Base-by-base conservation (phyloP, 1,140 invertebrate genomes). In the Cotesia typhae region DNA sequence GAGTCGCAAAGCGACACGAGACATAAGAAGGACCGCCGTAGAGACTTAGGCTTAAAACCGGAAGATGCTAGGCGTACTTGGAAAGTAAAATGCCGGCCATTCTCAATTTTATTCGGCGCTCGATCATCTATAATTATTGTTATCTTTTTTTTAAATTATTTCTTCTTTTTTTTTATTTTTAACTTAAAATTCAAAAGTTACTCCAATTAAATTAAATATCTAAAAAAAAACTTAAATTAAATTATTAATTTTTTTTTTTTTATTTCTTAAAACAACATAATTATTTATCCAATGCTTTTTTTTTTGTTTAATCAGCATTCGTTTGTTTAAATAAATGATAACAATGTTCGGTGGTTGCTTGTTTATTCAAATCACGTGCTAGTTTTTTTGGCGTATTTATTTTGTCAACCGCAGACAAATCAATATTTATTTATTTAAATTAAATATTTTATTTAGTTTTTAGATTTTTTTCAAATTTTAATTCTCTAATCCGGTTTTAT, bases 11-110 rank as follows among this genome's bases (percentile, higher is more conserved):
- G n/a, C 17, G 53, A 55, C 17, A 12, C 4, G n/a, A 12, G 53
- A 14, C 10, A 12, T 55, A 55, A 14, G 17, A 59, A 17, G 20
- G 41, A 65, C 17, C 3, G 41, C 61, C 66, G 7, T 20, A 55
- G 41, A 69, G 57, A 17, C 14, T 28, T 28, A 20, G 67, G 59
- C 59, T 60, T 66, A 60, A 7, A 41, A 66, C 65, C 63, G 63
- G 38, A 70, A 70, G 70, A 57, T 67, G 51, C 47, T 67, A 59
- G 38, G 71, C 65, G 65, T 72, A 20, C 38, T 61, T 9, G 20
- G 65, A 67, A 72, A 67, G 52, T 72, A 67, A 63, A 63, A 72
- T 72, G 71, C 71, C 38, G 65, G 71, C 47, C 17, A 51, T 55
- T 3, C 41, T n/a, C 61, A 9, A 7, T 55, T 36, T 55, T 17